Base-by-base conservation (phyloP, 2,888 invertebrate genomes). In the Malthinus seriepunctatus region DNA sequence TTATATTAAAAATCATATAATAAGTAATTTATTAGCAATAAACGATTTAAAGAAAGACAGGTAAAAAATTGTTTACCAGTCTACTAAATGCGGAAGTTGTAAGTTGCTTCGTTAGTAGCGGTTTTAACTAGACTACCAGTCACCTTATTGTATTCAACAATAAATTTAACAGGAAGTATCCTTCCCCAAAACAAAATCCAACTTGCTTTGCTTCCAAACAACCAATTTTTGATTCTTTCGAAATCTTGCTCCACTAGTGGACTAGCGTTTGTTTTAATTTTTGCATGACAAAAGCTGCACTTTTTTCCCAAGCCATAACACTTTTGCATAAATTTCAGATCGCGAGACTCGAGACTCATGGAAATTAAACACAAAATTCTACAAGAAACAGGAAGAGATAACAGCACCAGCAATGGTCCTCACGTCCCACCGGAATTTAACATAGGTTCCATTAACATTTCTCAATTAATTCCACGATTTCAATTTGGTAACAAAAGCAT, bases 21-120 rank as follows among this genome's bases (percentile, higher is more conserved):
- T 46, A 59, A 32, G 61, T 63, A 63, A 63, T 63, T 63, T 63
- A 63, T 63, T 63, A 62, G 52, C 58, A 62, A 63, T 63, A 63
- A 63, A 62, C 54, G 63, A 62, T 63, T 62, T 39, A 51, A 52
- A 54, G 52, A 62, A 58, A 54, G 53, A 54, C 37, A 55, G 48
- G 57, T 51, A 60, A 63, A 63, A 63, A 63, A 57, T 52, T 56
- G 63, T 60, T 60, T 63, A 51, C 53, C 51, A 56, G 60, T 56
- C 61, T 54, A 48, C 42, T 59, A 32, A 47, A 47, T 51, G 49
- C 61, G 62, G 62, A 62, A 62, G 53, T 56, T 46, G 42, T 56
- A 51, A 61, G 51, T 52, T 47, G 51, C 34, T 45, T 44, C 42
- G 37, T 52, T 48, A 54, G 51, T 57, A 23, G 23, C 47, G 51